Evolutionary conservation across 2,888 invertebrate genomes (phyloP), one percentile per base, ranked within the genome.

Genomic region (Desoria tigrina): DNA sequence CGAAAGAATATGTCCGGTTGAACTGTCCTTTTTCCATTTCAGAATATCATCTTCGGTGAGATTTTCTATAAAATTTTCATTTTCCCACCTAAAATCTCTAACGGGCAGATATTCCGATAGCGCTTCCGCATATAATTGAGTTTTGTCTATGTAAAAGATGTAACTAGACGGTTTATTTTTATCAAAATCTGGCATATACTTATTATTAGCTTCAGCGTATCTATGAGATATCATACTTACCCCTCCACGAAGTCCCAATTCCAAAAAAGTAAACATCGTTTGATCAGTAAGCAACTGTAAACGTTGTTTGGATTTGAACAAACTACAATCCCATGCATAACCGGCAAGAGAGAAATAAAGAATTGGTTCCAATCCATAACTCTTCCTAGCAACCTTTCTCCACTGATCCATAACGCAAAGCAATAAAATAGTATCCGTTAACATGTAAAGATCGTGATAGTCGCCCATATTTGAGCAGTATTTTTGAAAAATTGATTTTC

Each of bases 371-470:
- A 77, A 61, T 16, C 71, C 42, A 54, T 77, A 76, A 26, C 68
- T 37, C 7, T 55, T 24, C 11, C 73, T 23, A 26, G 73, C 70
- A 9, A 72, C 53, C 7, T 60, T 56, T 49, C 77, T 28, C 68
- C 77, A 78, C 14, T 66, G 66, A 61, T 78, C 73, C 65, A 78
- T 77, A 0, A 76, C 69, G 51, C 74, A 71, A 6, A 74, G 74
- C 3, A 78, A 66, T 2, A 74, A 62, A 9, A 71, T 39, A 0
- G 69, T 66, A 66, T 77, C 76, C 14, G 67, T 62, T 32, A 66
- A 54, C 1, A 71, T 18, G 60, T 78, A 78, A 2, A 77, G 24
- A 63, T 74, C 73, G 42, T 71, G 71, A 55, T 75, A 75, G 24
- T 77, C 74, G 3, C 76, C 74, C 1, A 78, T 42, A 37, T 65